Evolutionary conservation across 30 jellyfish, hydroid and myxozoan species (phyloP).

Genomic region (Turritopsis rubra): DNA sequence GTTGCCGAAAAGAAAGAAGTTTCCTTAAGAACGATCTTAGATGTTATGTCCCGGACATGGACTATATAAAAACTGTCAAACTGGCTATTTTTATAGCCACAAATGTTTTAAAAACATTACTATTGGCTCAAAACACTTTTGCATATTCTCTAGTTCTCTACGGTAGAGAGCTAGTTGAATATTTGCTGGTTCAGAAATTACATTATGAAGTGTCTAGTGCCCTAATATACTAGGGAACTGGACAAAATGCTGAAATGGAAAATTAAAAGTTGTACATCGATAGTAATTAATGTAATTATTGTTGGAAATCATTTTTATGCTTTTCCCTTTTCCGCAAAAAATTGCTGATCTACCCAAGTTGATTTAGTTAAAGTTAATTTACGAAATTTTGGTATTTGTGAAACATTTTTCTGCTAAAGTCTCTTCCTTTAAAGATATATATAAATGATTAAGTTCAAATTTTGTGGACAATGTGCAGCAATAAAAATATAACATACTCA

Average conservation of each 20-base stretch:
- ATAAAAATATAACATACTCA: no score
- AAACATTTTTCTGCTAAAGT: no score
- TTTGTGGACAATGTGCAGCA: no score
- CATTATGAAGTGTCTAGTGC: background rate
- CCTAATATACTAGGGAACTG: background rate
- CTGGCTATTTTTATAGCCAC: slow-evolving; percentile 35
- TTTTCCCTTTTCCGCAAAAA: no score
- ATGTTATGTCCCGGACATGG: slow-evolving; percentile 9
- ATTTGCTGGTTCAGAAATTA: background rate
- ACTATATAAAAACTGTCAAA: background rate
- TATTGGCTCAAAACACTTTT: background rate
- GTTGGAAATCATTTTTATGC: no score
- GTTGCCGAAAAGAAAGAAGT: background rate
- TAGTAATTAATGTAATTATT: no score
- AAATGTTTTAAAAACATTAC: slow-evolving; percentile 17
- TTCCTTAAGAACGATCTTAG: background rate
- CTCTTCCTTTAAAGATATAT: no score
- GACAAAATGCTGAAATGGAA: background rate
- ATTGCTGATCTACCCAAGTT: no score
- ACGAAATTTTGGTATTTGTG: no score
- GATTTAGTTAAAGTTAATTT: no score
- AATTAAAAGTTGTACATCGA: no score
- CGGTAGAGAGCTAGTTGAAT: background rate
- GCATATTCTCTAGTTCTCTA: background rate
- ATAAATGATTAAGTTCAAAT: no score